Evolutionary conservation across 2,113 vertebrate species (phyloP).

Genomic region (Hiodon alosoides): DNA sequence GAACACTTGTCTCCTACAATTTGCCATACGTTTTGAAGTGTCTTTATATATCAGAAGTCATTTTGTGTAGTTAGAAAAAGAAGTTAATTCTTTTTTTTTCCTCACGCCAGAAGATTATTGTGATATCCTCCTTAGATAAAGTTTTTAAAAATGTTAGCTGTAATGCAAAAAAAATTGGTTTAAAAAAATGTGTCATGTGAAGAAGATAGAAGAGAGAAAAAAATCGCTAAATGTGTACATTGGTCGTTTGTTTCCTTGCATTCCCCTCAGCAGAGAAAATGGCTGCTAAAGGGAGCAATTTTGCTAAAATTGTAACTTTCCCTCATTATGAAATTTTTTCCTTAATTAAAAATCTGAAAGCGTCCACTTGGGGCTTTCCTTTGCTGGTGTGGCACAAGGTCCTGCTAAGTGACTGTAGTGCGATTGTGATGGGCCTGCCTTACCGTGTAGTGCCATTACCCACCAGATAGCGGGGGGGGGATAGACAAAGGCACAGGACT

Average conservation of each 20-base stretch:
- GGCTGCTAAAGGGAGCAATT: constrained; percentile 66
- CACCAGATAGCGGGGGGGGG: constrained; percentile 51
- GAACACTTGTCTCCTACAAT: constrained; percentile 53
- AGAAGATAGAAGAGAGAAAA: not conserved
- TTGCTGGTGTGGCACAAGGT: not conserved
- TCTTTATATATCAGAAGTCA: constrained; percentile 50
- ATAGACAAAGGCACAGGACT: constrained; percentile 4
- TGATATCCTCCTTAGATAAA: constrained; percentile 45
- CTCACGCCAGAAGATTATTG: constrained; percentile 40
- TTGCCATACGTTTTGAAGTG: constrained; percentile 53
- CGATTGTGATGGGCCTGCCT: constrained; percentile 45
- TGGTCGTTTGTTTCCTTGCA: constrained; percentile 51
- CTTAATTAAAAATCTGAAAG: constrained; percentile 70
- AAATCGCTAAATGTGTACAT: constrained; percentile 6
- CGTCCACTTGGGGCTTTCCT: constrained; percentile 46
- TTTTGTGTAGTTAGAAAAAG: constrained; percentile 43
- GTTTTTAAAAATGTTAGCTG: not conserved
- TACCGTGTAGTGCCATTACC: constrained; percentile 59
- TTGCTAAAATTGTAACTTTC: constrained; percentile 71
- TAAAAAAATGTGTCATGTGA: constrained; percentile 17
- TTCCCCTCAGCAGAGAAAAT: constrained; percentile 43
- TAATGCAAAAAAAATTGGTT: not conserved
- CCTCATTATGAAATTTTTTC: constrained; percentile 62
- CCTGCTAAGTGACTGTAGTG: constrained; percentile 32
- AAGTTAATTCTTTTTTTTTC: constrained; percentile 39